These are phyloP conservation scores for Lasioglossum villosulum DNA, from an alignment of 2,888 invertebrate genomes.

Conservation along the genomic window DNA sequence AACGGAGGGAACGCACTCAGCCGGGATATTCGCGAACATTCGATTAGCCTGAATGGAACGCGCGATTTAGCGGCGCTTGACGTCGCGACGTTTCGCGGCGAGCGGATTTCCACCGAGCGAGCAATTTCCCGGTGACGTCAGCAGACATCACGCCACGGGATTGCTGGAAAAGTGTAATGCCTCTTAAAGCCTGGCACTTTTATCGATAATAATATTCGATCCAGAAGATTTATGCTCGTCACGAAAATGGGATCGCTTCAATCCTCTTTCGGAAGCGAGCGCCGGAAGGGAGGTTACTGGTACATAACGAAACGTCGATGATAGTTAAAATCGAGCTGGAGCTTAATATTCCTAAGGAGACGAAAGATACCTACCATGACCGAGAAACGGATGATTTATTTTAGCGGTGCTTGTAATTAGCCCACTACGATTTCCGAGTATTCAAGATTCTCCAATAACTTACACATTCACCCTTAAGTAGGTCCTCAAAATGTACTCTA, in stretches of 20 bases:
- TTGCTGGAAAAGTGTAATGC: slow-evolving; percentile 40
- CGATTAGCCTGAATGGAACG: slow-evolving; percentile 23
- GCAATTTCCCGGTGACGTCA: slow-evolving; percentile 43
- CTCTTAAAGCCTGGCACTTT: slow-evolving; percentile 50
- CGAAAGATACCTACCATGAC: too few species aligned
- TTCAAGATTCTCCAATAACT: too few species aligned
- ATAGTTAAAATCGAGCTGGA: slow-evolving; percentile 24
- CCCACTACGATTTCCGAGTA: background rate
- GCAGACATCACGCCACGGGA: slow-evolving; percentile 27
- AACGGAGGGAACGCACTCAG: background rate
- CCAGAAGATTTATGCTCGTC: slow-evolving; percentile 54
- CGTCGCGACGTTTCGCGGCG: slow-evolving; percentile 4
- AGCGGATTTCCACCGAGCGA: slow-evolving; percentile 12
- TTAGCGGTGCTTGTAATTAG: background rate
- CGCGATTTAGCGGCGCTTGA: slow-evolving; percentile 12
- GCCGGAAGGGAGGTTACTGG: background rate
- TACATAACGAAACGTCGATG: slow-evolving; percentile 34
- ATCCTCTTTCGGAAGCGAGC: background rate
- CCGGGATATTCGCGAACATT: slow-evolving; percentile 6
- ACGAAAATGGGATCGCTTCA: slow-evolving; percentile 44
- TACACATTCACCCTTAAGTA: too few species aligned
- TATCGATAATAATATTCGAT: slow-evolving; percentile 58
- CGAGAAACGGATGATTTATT: background rate
- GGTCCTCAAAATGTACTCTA: too few species aligned
- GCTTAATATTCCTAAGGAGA: background rate